phyloP scores from a whole-genome alignment of 2,888 invertebrate species.

The Rhagium mordax region DNA sequence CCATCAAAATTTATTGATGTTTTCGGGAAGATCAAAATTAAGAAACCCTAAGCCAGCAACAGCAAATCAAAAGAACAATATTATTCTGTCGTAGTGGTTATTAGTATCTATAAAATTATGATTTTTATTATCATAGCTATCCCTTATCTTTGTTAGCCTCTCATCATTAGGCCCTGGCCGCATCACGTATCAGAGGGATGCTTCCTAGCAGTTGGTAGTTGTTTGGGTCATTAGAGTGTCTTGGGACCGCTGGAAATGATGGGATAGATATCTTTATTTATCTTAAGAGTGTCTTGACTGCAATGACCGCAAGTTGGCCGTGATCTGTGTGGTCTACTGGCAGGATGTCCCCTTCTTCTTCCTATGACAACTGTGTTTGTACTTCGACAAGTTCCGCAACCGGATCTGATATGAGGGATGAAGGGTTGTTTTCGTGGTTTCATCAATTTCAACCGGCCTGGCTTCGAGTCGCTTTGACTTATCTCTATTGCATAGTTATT shows the following conservation, averaged over 20 bases:
- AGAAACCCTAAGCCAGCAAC: slow-evolving; percentile 9
- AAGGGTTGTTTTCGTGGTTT: slow-evolving; percentile 66
- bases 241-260: slow-evolving; percentile 61
- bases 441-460: slow-evolving; percentile 60
- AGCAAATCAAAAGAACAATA: slow-evolving; percentile 39
- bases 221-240: slow-evolving; percentile 69
- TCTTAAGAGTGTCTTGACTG: slow-evolving; percentile 68
- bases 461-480: slow-evolving; percentile 57
- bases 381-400: slow-evolving; percentile 66
- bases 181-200: slow-evolving; percentile 64
- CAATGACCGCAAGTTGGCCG: slow-evolving; percentile 66
- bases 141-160: slow-evolving; percentile 49
- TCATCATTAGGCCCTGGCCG: slow-evolving; percentile 51
- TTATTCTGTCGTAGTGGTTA: slow-evolving; percentile 26
- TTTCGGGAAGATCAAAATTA: slow-evolving; percentile 12
- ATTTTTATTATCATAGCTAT: slow-evolving; percentile 47
- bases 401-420: slow-evolving; percentile 67
- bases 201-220: slow-evolving; percentile 65
- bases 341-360: slow-evolving; percentile 56
- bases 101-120: slow-evolving; percentile 50
- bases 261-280: slow-evolving; percentile 70
- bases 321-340: slow-evolving; percentile 66
- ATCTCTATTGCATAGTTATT: slow-evolving; percentile 60
- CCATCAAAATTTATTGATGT: slow-evolving; percentile 11
- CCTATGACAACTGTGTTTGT: slow-evolving; percentile 67